phyloP scores from a whole-genome alignment of 2,797 vertebrate species.

The Aulostomus chinensis region DNA sequence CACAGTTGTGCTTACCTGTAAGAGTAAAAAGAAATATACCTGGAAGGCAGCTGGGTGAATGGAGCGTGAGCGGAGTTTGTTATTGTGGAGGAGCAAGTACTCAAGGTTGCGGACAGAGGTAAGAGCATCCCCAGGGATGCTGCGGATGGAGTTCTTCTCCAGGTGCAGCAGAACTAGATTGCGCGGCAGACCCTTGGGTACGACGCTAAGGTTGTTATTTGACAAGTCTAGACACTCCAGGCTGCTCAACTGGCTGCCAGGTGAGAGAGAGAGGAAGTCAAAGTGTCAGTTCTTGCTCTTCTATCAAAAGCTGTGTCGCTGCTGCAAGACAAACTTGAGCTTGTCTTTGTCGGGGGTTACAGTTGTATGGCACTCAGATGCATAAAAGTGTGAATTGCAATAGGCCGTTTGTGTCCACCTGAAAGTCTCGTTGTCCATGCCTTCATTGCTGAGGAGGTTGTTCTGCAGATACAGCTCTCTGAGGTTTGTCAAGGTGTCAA shows the following conservation, averaged over 20 bases:
- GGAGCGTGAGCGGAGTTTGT: constrained; percentile 87
- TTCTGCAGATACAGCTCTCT: constrained; percentile 95
- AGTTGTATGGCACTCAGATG: too few relatives aligned
- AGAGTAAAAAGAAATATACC: constrained; percentile 27
- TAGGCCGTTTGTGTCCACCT: constrained; percentile 82
- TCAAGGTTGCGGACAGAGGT: constrained; percentile 89
- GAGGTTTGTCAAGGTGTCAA: constrained; percentile 85
- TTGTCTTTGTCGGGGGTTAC: too few relatives aligned
- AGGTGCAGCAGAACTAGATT: constrained; percentile 92
- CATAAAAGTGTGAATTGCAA: too few relatives aligned
- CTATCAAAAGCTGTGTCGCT: too few relatives aligned
- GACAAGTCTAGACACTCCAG: constrained; percentile 96
- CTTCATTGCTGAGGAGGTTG: constrained; percentile 91
- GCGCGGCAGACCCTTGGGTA: constrained; percentile 91
- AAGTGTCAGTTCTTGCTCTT: too few relatives aligned
- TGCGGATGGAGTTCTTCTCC: constrained; percentile 92
- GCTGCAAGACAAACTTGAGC: too few relatives aligned
- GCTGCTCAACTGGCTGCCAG: constrained; percentile 83
- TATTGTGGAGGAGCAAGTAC: constrained; percentile 97
- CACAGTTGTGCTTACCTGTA: too few relatives aligned
- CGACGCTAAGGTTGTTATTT: constrained; percentile 92
- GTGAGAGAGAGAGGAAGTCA: constrained; percentile 10
- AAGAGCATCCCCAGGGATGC: constrained; percentile 86
- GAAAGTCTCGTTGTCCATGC: constrained; percentile 94
- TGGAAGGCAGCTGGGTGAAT: constrained; percentile 90